These are phyloP conservation scores for Heterodera carotae DNA, from an alignment of 1,140 invertebrate species.

Conservation along the genomic window DNA sequence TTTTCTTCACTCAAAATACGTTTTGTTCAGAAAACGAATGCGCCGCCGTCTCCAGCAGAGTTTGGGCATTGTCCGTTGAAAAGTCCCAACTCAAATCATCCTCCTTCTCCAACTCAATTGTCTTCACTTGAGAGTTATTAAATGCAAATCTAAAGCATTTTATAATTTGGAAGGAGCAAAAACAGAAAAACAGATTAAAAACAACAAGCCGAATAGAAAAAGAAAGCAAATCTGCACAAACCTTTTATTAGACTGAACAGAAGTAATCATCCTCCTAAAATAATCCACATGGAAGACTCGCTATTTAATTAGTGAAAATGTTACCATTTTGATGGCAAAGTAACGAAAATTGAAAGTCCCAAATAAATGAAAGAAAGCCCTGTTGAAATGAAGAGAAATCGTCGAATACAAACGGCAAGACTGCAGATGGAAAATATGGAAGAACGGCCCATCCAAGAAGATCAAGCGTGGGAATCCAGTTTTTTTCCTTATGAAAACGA, in stretches of 20 bases:
- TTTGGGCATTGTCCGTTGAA: not conserved
- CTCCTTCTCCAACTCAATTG: slow-evolving; percentile 15
- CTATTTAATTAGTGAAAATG: not conserved
- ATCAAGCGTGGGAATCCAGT: no score
- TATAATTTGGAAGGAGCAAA: not conserved
- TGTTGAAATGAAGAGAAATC: slow-evolving; percentile 30
- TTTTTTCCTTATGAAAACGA: no score
- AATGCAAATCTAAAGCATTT: not conserved
- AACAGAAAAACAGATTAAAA: no score
- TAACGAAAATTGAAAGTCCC: slow-evolving; percentile 28
- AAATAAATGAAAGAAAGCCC: slow-evolving; percentile 32
- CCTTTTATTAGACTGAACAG: slow-evolving; percentile 15
- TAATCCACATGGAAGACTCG: slow-evolving; percentile 2
- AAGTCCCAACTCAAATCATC: no score
- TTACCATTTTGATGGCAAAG: slow-evolving; percentile 22
- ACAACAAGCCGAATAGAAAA: no score
- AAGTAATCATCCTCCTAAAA: not conserved
- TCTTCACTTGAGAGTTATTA: not conserved
- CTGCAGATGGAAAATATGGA: slow-evolving; percentile 36
- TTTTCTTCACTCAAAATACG: not conserved
- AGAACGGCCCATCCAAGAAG: slow-evolving; percentile 9
- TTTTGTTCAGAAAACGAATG: not conserved
- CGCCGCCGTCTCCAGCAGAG: slow-evolving; percentile 2
- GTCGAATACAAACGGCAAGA: slow-evolving; percentile 34
- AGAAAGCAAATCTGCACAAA: not conserved